Evolutionary conservation across 2,888 invertebrate species (phyloP).

Genomic region (Oxytorus armatus): DNA sequence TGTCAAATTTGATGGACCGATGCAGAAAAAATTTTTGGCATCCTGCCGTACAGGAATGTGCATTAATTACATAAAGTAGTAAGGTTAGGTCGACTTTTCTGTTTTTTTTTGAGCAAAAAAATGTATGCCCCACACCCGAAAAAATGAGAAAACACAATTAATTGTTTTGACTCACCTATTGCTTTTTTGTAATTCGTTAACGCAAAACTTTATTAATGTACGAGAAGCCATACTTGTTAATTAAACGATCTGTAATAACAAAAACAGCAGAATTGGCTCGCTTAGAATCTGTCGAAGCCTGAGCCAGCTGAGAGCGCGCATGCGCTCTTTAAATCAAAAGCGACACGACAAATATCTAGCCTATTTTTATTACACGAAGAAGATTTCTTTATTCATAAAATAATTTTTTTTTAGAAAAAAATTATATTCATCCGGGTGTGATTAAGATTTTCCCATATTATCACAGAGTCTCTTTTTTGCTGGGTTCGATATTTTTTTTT

Average conservation of each 20-base stretch:
- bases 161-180: constrained; percentile 56
- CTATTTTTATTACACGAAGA: too few species aligned
- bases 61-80: constrained; percentile 70
- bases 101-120: background rate
- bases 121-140: background rate
- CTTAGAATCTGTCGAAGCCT: too few species aligned
- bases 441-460: too few species aligned
- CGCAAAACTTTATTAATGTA: constrained; percentile 66
- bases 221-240: constrained; percentile 72
- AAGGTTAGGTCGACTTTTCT: constrained; percentile 65
- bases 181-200: constrained; percentile 59
- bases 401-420: too few species aligned
- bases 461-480: too few species aligned
- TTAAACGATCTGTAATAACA: constrained; percentile 5
- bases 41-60: background rate
- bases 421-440: too few species aligned
- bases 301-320: too few species aligned
- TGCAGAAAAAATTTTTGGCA: constrained; percentile 2
- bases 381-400: too few species aligned
- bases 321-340: too few species aligned
- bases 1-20: background rate
- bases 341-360: too few species aligned
- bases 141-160: background rate
- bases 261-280: constrained; percentile 50
- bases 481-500: too few species aligned